Percentiles rank a stretch among this genome's conserved stretches.
Conservation (phyloP, 2,888 invertebrate genomes). For the Hyles lineata region DNA sequence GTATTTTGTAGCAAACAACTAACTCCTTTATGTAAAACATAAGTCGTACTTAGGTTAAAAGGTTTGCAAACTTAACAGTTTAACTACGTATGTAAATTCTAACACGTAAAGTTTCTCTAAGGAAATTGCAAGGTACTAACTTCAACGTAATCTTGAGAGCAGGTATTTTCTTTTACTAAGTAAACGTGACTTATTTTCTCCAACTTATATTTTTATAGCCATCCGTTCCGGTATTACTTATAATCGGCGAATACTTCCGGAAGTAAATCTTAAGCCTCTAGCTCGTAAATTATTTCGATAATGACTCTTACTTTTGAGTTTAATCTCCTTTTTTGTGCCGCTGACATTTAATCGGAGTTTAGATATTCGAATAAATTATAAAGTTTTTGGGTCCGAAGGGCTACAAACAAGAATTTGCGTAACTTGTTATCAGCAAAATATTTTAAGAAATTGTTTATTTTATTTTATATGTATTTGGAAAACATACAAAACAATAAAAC, state of each 20-base stretch:
- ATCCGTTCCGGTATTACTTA: conserved; percentile 15
- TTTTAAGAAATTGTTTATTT: no score
- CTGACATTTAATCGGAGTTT: conserved; percentile 11
- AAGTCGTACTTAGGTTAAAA: not conserved
- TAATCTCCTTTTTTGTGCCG: conserved; percentile 2
- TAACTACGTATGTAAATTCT: conserved; percentile 5
- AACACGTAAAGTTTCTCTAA: not conserved
- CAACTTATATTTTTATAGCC: not conserved
- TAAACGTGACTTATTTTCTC: not conserved
- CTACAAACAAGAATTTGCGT: not conserved
- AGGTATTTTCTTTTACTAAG: not conserved
- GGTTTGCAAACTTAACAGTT: not conserved
- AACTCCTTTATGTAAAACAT: not conserved
- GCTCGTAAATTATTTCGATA: conserved; percentile 19
- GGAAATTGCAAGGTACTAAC: not conserved
- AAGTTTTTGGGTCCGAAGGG: not conserved
- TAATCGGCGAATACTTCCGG: not conserved
- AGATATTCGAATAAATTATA: not conserved
- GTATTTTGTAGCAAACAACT: no score
- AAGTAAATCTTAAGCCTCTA: conserved; percentile 2
- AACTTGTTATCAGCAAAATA: not conserved
- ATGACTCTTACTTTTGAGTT: conserved; percentile 24
- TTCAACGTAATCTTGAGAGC: not conserved
- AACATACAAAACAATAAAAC: no score
- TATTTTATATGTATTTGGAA: no score